Conservation (phyloP, 2,113 vertebrate species). For the Laterallus jamaicensis region DNA sequence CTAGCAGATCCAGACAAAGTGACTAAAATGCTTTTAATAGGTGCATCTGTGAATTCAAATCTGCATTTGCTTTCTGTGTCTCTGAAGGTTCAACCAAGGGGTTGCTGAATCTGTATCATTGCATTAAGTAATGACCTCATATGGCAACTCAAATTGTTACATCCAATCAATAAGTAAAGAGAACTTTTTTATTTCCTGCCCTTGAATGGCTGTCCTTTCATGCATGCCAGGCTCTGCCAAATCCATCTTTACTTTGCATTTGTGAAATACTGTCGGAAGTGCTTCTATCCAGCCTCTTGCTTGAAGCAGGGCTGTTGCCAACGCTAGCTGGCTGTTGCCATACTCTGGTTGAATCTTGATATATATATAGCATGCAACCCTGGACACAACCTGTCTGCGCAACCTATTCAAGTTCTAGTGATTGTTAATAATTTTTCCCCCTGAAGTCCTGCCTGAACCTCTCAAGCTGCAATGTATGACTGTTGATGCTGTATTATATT, state of each 20-base stretch:
- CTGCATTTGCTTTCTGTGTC: not conserved
- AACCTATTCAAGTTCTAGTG: not conserved
- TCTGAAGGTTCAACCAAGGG: not conserved
- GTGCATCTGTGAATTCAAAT: not conserved
- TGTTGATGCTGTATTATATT: not conserved
- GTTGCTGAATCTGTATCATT: not conserved
- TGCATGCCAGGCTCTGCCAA: not conserved
- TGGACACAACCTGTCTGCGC: not conserved
- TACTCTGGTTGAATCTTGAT: not conserved
- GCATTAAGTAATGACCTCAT: not conserved
- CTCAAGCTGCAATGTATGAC: not conserved
- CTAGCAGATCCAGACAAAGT: not conserved
- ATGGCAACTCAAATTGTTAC: not conserved
- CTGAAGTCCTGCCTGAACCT: not conserved
- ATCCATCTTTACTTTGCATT: not conserved
- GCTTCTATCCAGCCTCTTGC: not conserved
- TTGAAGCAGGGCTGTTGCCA: not conserved
- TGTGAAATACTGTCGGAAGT: not conserved
- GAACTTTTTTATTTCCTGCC: not conserved
- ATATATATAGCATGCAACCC: no score
- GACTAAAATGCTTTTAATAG: not conserved
- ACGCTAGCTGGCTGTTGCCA: not conserved
- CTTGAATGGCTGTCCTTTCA: not conserved
- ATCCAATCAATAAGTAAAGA: not conserved
- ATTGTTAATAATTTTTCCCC: no score